Evolutionary conservation across 2,113 vertebrate species (phyloP).

Genomic region (Podiceps cristatus): DNA sequence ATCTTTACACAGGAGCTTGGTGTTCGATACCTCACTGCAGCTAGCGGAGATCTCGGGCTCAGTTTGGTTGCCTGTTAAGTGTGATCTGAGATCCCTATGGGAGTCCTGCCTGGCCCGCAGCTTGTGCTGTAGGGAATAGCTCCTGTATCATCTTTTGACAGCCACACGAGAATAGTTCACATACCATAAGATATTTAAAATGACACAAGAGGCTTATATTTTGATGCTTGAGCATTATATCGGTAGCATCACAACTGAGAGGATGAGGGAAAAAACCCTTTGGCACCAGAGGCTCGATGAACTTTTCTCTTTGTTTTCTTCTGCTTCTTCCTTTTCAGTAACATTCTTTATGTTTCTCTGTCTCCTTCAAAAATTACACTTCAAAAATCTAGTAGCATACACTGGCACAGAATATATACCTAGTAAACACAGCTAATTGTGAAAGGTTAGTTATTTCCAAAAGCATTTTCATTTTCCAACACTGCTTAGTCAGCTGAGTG

Average conservation of each 20-base stretch:
- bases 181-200: neutral
- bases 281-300: neutral
- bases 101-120: neutral
- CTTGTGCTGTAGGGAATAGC: neutral
- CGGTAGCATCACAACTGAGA: neutral
- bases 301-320: neutral
- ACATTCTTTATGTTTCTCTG: neutral
- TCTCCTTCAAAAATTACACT: neutral
- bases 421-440: neutral
- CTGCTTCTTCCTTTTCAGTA: neutral
- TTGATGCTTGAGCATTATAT: neutral
- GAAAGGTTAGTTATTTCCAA: neutral
- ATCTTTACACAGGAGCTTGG: neutral
- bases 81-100: neutral
- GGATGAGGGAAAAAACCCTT: neutral
- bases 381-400: neutral
- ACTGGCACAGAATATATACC: neutral
- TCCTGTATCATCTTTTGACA: neutral
- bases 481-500: neutral
- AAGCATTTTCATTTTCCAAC: neutral
- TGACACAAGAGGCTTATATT: neutral
- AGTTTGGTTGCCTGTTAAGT: rapidly evolving
- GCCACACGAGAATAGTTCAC: neutral
- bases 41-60: neutral
- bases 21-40: neutral